Evolutionary conservation across 1,140 invertebrate genomes (phyloP).

Genomic region (Ctenoplectra terminalis): DNA sequence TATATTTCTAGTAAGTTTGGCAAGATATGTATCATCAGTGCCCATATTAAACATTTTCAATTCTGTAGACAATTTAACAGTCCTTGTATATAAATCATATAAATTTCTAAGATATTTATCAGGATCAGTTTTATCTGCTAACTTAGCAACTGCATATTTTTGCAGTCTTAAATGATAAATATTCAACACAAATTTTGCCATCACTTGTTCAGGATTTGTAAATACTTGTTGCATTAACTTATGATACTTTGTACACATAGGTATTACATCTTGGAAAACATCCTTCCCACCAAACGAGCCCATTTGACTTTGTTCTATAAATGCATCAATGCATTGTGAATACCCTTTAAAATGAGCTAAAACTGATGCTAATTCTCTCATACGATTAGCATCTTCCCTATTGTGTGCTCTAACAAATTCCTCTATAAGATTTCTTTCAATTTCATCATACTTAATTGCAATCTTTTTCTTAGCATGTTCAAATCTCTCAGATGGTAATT

Average conservation of each 20-base stretch:
- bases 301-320: conserved; percentile 98
- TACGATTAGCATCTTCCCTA: conserved; percentile 91
- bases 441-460: conserved; percentile 96
- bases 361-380: conserved; percentile 96
- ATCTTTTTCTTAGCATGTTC: conserved; percentile 95
- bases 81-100: conserved; percentile 94
- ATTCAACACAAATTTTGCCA: conserved; percentile 98
- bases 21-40: conserved; percentile 90
- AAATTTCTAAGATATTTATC: conserved; percentile 95
- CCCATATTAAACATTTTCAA: conserved; percentile 90
- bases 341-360: conserved; percentile 98
- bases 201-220: conserved; percentile 97
- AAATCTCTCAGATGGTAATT: conserved; percentile 94
- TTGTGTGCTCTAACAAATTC: conserved; percentile 96
- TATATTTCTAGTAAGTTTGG: conserved; percentile 92
- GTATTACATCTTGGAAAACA: conserved; percentile 95
- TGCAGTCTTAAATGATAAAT: conserved; percentile 97
- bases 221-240: conserved; percentile 96
- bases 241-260: conserved; percentile 95
- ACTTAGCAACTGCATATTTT: conserved; percentile 91
- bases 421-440: conserved; percentile 96
- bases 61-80: conserved; percentile 89
- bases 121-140: conserved; percentile 91
- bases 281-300: conserved; percentile 90
- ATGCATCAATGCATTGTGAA: conserved; percentile 97